These are phyloP conservation scores for Phymastichus coffea DNA, from an alignment of 1,140 invertebrate species.

Conservation along the genomic window DNA sequence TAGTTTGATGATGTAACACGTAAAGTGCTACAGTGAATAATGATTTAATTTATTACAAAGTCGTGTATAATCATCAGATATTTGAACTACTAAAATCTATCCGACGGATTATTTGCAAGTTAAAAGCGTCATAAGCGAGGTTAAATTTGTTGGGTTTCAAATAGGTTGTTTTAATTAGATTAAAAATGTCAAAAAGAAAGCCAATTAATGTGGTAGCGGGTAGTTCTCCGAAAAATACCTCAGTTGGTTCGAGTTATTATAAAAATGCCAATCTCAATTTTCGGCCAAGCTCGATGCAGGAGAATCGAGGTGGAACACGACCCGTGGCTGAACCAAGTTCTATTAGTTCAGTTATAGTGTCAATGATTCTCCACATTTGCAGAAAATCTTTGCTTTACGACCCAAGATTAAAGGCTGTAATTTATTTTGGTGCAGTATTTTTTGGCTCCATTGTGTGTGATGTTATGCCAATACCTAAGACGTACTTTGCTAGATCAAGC, in stretches of 20 bases:
- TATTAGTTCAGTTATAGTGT: slow-evolving; percentile 75
- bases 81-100: too few species aligned
- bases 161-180: background rate
- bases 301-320: slow-evolving; percentile 64
- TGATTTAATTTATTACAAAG: too few species aligned
- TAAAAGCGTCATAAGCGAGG: too few species aligned
- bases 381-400: slow-evolving; percentile 84
- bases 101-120: too few species aligned
- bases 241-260: background rate
- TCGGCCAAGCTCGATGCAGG: slow-evolving; percentile 53
- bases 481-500: slow-evolving; percentile 82
- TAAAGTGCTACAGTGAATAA: too few species aligned
- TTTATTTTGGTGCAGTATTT: slow-evolving; percentile 81
- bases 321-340: slow-evolving; percentile 81
- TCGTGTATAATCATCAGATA: too few species aligned
- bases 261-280: slow-evolving; percentile 51
- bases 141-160: too few species aligned
- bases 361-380: slow-evolving; percentile 84
- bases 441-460: slow-evolving; percentile 83
- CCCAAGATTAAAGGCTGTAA: slow-evolving; percentile 79
- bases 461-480: slow-evolving; percentile 76
- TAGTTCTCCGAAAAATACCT: background rate
- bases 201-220: background rate
- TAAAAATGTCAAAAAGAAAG: slow-evolving; percentile 23
- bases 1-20: too few species aligned